These are phyloP conservation scores for Parazoanthus darwini DNA, from an alignment of 92 coral and sea anemone genomes.

Conservation along the genomic window DNA sequence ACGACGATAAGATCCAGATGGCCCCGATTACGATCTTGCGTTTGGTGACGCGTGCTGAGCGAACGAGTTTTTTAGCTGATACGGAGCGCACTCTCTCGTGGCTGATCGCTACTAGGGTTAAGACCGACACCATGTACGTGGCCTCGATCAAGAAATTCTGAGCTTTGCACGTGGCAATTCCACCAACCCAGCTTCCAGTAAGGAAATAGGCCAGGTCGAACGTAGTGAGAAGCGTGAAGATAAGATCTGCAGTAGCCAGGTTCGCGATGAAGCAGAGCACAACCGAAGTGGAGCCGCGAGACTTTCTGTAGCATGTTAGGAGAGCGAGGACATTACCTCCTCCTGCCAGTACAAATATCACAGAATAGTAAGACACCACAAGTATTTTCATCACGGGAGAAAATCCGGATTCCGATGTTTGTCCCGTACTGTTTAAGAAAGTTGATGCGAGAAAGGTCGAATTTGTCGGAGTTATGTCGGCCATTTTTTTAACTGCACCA, in stretches of 20 bases:
- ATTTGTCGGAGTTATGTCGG: neutral
- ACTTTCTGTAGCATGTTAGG: constrained; percentile 29
- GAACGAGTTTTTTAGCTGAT: constrained; percentile 34
- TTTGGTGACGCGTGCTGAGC: constrained; percentile 23
- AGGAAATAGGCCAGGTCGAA: constrained; percentile 39
- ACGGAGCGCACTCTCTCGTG: constrained; percentile 35
- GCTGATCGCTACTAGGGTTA: constrained; percentile 38
- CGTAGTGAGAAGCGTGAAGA: constrained; percentile 33
- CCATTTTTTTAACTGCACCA: constrained; percentile 9
- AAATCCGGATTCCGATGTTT: constrained; percentile 2
- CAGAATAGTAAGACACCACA: constrained; percentile 27
- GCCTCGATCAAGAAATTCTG: constrained; percentile 40
- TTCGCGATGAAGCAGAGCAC: constrained; percentile 36
- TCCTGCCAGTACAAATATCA: constrained; percentile 25
- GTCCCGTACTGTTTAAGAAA: constrained; percentile 2
- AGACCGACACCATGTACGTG: constrained; percentile 32
- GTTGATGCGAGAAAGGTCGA: neutral
- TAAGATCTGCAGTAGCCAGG: constrained; percentile 35
- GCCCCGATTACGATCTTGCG: constrained; percentile 18
- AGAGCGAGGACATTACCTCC: constrained; percentile 23
- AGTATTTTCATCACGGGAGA: constrained; percentile 37
- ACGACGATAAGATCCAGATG: constrained; percentile 20
- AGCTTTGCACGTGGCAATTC: constrained; percentile 25
- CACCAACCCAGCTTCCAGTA: constrained; percentile 32
- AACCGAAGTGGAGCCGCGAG: constrained; percentile 30